Evolutionary conservation across 2,113 vertebrate genomes (phyloP).

Genomic region (Micromys minutus): DNA sequence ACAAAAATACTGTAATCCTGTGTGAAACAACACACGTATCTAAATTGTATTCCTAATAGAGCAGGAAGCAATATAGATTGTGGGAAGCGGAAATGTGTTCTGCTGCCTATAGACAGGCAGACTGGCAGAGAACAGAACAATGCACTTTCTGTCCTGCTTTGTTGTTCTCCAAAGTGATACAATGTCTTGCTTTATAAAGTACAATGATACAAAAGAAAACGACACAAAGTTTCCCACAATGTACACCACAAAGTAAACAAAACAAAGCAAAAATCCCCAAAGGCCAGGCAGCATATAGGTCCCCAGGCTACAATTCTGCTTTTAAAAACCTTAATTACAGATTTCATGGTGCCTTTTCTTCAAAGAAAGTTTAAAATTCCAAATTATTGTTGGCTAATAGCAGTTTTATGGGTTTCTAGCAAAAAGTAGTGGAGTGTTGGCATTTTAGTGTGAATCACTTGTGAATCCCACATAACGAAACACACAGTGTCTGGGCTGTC

Average conservation of each 20-base stretch:
- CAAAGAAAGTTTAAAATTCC: not conserved
- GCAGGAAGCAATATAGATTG: not conserved
- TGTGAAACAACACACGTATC: not conserved
- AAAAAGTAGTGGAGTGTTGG: not conserved
- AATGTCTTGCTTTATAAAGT: too few species aligned
- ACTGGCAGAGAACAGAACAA: not conserved
- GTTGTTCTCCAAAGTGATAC: not conserved
- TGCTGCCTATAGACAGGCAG: not conserved
- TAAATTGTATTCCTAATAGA: not conserved
- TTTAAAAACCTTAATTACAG: not conserved
- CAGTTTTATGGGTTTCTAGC: conserved; percentile 4
- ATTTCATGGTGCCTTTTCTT: not conserved
- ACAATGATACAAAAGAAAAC: not conserved
- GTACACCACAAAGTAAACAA: not conserved
- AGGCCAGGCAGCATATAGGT: not conserved
- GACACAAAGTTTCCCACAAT: not conserved
- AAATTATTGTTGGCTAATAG: not conserved
- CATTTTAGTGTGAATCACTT: not conserved
- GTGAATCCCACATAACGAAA: not conserved
- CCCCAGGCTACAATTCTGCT: not conserved
- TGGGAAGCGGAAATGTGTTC: not conserved
- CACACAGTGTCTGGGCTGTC: not conserved
- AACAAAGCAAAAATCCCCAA: not conserved
- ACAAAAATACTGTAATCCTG: not conserved
- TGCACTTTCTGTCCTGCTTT: not conserved